Evolutionary conservation across 2,888 invertebrate species (phyloP), one percentile per base, ranked within the genome.

Genomic region (Poecilus cupreus): DNA sequence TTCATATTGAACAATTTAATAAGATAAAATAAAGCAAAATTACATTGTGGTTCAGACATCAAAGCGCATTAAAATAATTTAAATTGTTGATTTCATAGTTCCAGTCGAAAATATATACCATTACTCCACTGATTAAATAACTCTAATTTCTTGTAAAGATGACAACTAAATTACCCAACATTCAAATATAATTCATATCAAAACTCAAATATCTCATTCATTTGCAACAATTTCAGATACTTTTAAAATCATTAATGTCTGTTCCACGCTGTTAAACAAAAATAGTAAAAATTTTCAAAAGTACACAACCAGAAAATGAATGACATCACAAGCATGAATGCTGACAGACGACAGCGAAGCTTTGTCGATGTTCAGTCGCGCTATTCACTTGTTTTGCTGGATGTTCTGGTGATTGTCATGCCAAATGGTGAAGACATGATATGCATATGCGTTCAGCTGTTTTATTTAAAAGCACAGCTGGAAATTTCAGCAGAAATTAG

Each of bases 201-300:
- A 72, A 72, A 72, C 46, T n/a, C 20, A 10, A 46, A 72, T 46
- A 72, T 46, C 22, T 46, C 72, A 46, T 43, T 72, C 72, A 72
- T 72, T 72, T 72, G 72, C 22, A 72, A 72, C 72, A 72, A 72
- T 72, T 72, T 46, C 13, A 72, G 70, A 72, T 72, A 72, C 70
- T 72, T 72, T 72, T 43, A 72, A 46, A 72, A 46, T 46, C 72
- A 72, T 72, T 46, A 72, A 72, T 72, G 72, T 72, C 72, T 72
- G 72, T 72, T 72, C 72, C 72, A 72, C 13, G 0, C 46, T 72
- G 72, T 72, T 72, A 22, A 22, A 72, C 72, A 43, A 72, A 72
- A 72, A 46, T 72, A 72, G 72, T 46, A 46, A 72, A 60, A 72
- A 72, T 46, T 64, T 72, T 46, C 72, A 72, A 72, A 72, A 72